These are phyloP conservation scores for Drosophila albomicans DNA, from an alignment of 1,140 invertebrate genomes.

Conservation along the genomic window DNA sequence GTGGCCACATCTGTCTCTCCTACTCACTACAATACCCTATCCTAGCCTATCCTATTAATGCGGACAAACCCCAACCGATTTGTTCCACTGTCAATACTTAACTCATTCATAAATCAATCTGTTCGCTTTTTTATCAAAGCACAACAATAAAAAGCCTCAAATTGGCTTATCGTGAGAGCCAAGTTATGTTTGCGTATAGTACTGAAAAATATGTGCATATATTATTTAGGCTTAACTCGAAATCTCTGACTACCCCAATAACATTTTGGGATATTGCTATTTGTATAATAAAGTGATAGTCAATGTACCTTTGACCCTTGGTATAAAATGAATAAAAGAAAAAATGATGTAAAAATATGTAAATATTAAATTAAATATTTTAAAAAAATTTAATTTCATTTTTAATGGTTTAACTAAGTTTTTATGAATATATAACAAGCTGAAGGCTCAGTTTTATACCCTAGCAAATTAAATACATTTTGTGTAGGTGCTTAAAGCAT, in stretches of 20 bases:
- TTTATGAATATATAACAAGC: no score
- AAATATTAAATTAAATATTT: no score
- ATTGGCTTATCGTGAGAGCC: slow-evolving; percentile 27
- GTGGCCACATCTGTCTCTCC: not conserved
- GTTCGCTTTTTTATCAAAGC: slow-evolving; percentile 22
- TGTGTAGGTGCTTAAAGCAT: no score
- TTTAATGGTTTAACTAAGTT: no score
- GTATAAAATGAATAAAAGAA: no score
- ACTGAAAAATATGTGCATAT: slow-evolving; percentile 3
- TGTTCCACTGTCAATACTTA: slow-evolving; percentile 22
- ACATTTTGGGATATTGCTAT: no score
- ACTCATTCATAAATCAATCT: slow-evolving; percentile 42
- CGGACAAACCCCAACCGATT: not conserved
- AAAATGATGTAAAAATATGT: no score
- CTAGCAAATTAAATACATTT: no score
- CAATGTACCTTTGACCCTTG: no score
- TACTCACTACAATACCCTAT: not conserved
- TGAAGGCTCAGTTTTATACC: no score
- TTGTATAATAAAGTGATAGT: no score
- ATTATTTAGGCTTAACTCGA: slow-evolving; percentile 10
- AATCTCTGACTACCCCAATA: not conserved
- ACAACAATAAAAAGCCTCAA: slow-evolving; percentile 14
- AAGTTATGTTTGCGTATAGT: not conserved
- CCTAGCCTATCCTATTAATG: not conserved
- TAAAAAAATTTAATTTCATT: no score